phyloP scores from a whole-genome alignment of 2,888 invertebrate genomes.

The Himalopsyche japonica region DNA sequence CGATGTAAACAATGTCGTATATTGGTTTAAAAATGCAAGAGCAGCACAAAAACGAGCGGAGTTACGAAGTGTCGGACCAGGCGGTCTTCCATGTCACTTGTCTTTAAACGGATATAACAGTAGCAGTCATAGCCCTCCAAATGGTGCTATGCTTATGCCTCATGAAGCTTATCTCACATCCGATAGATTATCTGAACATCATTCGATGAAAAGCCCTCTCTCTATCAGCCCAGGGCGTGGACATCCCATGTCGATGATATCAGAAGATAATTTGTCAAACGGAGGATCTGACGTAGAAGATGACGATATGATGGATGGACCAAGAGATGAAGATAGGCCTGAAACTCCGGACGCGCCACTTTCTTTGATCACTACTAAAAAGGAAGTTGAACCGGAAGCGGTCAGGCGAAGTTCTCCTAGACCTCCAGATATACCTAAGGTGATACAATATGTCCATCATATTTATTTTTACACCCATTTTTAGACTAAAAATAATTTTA shows the following conservation, averaged over 20 bases:
- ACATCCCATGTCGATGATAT: constrained; percentile 67
- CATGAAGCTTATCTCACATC: constrained; percentile 63
- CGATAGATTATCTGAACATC: constrained; percentile 56
- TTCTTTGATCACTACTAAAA: constrained; percentile 69
- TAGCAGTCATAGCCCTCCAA: constrained; percentile 67
- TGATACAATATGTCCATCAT: constrained; percentile 42
- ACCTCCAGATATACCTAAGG: constrained; percentile 59
- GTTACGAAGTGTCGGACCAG: constrained; percentile 63
- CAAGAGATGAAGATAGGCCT: constrained; percentile 61
- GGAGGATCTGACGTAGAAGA: constrained; percentile 71
- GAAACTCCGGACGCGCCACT: constrained; percentile 70
- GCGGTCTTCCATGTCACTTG: constrained; percentile 62
- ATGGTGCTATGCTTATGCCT: constrained; percentile 65
- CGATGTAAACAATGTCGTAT: constrained; percentile 94
- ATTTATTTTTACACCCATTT: too few species aligned
- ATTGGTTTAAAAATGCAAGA: constrained; percentile 97
- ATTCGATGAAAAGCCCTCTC: constrained; percentile 66
- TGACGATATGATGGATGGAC: constrained; percentile 58
- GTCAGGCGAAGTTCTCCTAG: constrained; percentile 59
- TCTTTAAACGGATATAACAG: constrained; percentile 68
- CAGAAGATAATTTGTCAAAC: constrained; percentile 68
- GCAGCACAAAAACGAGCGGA: constrained; percentile 94
- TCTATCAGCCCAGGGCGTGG: constrained; percentile 59
- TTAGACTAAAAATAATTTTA: too few species aligned
- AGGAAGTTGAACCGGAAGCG: constrained; percentile 57